A percentile compares a stretch with the other conserved stretches of the same genome.
These are phyloP conservation scores for Cacoxenus indagator DNA, from an alignment of 2,888 invertebrate genomes.

Conservation along the genomic window DNA sequence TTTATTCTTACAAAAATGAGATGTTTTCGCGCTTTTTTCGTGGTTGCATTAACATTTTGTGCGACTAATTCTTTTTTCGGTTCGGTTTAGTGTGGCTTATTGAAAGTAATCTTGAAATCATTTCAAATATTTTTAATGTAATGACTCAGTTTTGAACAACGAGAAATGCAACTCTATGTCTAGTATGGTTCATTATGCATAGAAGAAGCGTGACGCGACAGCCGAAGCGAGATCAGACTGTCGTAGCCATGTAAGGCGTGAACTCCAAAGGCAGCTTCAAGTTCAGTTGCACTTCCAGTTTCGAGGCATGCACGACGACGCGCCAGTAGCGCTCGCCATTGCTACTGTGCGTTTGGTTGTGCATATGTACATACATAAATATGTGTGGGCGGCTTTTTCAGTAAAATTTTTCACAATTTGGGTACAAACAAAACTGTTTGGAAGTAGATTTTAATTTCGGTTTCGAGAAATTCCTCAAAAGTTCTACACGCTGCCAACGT, in stretches of 20 bases:
- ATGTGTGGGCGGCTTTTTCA: neutral
- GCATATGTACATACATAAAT: neutral
- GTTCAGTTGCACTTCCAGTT: neutral
- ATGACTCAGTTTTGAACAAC: too few relatives aligned
- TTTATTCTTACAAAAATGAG: neutral
- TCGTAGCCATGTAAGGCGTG: neutral
- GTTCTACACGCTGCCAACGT: too few relatives aligned
- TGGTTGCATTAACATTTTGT: conserved; percentile 1
- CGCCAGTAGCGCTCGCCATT: too few relatives aligned
- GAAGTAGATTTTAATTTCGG: neutral
- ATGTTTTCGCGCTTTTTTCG: neutral
- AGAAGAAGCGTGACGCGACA: too few relatives aligned
- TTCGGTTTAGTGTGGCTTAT: too few relatives aligned
- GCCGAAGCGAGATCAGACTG: too few relatives aligned
- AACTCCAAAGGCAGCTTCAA: neutral
- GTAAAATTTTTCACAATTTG: conserved; percentile 50
- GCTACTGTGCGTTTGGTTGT: too few relatives aligned
- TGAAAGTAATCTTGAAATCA: too few relatives aligned
- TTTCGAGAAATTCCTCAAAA: neutral
- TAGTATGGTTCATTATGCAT: too few relatives aligned
- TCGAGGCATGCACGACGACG: too few relatives aligned
- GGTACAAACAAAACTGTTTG: conserved; percentile 51
- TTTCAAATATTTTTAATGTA: too few relatives aligned
- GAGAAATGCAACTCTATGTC: too few relatives aligned
- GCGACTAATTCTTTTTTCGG: neutral